Percentiles rank a stretch among this genome's conserved stretches.
phyloP scores from a whole-genome alignment of 2,888 invertebrate species.

The Notocelia uddmanniana region DNA sequence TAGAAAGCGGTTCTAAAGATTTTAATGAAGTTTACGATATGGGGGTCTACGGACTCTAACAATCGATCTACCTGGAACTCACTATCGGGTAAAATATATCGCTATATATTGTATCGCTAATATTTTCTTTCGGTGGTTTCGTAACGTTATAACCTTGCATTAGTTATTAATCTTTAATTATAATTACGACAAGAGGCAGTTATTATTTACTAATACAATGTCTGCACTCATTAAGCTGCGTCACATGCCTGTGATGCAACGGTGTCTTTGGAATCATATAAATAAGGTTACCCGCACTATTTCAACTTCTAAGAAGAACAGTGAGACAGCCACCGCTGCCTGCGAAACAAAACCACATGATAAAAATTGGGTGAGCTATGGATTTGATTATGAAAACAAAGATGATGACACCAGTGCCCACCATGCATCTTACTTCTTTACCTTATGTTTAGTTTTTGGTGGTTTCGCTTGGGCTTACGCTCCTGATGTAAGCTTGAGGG shows the following conservation, averaged over 20 bases:
- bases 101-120: too few species aligned
- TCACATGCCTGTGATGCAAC: constrained; percentile 71
- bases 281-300: constrained; percentile 68
- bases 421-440: constrained; percentile 89
- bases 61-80: too few species aligned
- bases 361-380: constrained; percentile 94
- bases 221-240: constrained; percentile 74
- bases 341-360: constrained; percentile 61
- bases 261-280: constrained; percentile 73
- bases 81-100: too few species aligned
- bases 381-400: constrained; percentile 89
- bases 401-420: constrained; percentile 89
- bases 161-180: constrained; percentile 36
- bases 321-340: constrained; percentile 83
- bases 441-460: constrained; percentile 89
- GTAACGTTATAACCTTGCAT: constrained; percentile 45
- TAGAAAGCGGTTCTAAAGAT: too few species aligned
- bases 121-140: constrained; percentile 49
- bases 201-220: constrained; percentile 58
- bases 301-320: constrained; percentile 88
- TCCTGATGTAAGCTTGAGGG: constrained; percentile 90
- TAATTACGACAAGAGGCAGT: constrained; percentile 33
- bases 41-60: too few species aligned
- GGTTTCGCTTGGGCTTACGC: constrained; percentile 89
- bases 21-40: too few species aligned